Base-by-base conservation (phyloP, 2,888 invertebrate genomes). In the Ganaspis brasiliensis region DNA sequence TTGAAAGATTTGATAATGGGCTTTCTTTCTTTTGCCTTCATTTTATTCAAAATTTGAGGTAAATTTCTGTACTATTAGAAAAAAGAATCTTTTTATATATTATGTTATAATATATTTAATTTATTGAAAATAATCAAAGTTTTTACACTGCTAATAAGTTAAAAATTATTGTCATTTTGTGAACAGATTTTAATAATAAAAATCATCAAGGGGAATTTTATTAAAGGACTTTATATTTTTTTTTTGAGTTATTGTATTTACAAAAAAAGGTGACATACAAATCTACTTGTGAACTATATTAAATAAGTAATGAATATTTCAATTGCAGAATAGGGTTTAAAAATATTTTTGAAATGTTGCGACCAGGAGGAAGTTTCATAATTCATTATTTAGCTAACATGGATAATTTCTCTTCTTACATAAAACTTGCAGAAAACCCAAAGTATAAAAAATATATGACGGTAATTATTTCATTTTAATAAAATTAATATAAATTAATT, bases 371-470 rank as follows among this genome's bases (percentile, higher is more conserved):
- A 0, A 94, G 95, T 83, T 94, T 94, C 61, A 90, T 96, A 56
- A 21, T 10, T 1, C 2, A 19, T 21, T 21, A 3, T 96, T 1
- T 93, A 94, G 16, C 96, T 96, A 85, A 89, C 6, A 16, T 8
- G 96, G 31, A 95, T 95, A 0, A 93, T 93, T 77, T 95, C 95
- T 10, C 8, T 0, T 93, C 95, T 0, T 96, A 95, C 88, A 92
- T 94, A 61, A 92, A 91, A n/a, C 89, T 96, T 77, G 92, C 94
- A 0, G 89, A 92, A 73, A 92, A 92, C 72, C 89, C 92, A 1
- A 93, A 93, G 84, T 97, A 96, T 95, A 90, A 92, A 35, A 84
- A 88, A 1, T 96, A 95, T 88, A 94, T 96, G 92, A 91, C 93
- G 87, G 93, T 93, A 86, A 74, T n/a, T 16, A 16, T 52, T 19